Conservation (phyloP, 2,888 invertebrate genomes). For the Amblyteles armatorius region DNA sequence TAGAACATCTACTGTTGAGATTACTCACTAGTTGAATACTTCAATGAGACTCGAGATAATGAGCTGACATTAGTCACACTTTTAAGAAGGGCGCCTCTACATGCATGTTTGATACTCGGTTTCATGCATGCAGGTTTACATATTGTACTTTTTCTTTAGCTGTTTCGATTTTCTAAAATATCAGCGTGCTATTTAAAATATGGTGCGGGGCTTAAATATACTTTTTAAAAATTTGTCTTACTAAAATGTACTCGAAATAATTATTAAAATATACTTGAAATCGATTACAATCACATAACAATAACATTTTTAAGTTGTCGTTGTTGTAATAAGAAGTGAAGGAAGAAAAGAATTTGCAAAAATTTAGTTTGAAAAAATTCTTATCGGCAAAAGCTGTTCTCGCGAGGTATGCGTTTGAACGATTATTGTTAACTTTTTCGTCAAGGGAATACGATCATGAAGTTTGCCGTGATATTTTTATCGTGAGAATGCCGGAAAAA, state of each 20-base stretch:
- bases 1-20: neutral
- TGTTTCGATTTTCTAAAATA: neutral
- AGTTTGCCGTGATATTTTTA: neutral
- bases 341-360: neutral
- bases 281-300: neutral
- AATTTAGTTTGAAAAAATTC: neutral
- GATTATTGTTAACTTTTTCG: neutral
- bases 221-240: neutral
- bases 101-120: neutral
- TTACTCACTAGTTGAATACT: conserved; percentile 6
- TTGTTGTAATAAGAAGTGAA: neutral
- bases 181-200: no score
- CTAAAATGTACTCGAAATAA: neutral
- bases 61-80: neutral
- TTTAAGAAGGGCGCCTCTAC: neutral
- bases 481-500: conserved; percentile 1
- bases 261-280: neutral
- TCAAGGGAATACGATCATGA: neutral
- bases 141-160: neutral
- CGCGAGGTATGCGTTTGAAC: neutral
- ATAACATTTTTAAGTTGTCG: neutral
- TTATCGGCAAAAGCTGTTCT: neutral
- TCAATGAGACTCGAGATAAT: neutral
- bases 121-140: neutral
- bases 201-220: neutral